Percentiles rank a stretch among this genome's conserved stretches.
These are phyloP conservation scores for Glaucopsyche alexis DNA, from an alignment of 2,888 invertebrate genomes.

Conservation along the genomic window DNA sequence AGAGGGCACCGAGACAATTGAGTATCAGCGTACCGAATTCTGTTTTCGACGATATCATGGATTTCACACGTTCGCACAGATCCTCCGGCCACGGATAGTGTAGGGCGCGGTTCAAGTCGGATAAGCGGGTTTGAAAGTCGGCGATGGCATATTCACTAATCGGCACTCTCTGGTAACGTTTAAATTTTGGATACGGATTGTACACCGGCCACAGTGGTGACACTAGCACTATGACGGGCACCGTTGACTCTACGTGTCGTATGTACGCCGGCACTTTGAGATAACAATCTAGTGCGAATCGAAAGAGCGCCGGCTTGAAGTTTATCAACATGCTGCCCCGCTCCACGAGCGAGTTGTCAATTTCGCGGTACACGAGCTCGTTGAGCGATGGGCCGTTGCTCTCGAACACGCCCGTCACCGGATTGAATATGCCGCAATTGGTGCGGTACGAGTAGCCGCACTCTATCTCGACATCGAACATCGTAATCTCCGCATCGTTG, in stretches of 20 bases:
- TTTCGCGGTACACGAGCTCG: constrained; percentile 30
- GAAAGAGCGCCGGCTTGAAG: constrained; percentile 29
- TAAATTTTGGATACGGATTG: constrained; percentile 28
- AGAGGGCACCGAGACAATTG: constrained; percentile 29
- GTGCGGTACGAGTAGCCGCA: constrained; percentile 25
- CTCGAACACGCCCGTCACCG: constrained; percentile 18
- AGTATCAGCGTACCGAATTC: constrained; percentile 28
- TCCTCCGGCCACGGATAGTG: constrained; percentile 29
- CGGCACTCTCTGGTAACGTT: constrained; percentile 28
- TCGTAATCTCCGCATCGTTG: constrained; percentile 17
- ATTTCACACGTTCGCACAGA: constrained; percentile 24
- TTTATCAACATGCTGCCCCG: neutral
- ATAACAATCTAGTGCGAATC: constrained; percentile 29
- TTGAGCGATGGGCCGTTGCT: constrained; percentile 20
- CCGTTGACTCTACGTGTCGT: constrained; percentile 28
- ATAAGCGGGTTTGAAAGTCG: constrained; percentile 28
- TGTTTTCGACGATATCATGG: constrained; percentile 9
- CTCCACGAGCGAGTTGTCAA: constrained; percentile 24
- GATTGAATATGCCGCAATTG: constrained; percentile 9
- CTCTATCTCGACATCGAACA: constrained; percentile 26
- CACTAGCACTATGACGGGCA: constrained; percentile 26
- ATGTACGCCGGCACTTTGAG: constrained; percentile 30
- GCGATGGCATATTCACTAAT: constrained; percentile 22
- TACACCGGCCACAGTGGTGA: constrained; percentile 29
- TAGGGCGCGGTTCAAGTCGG: constrained; percentile 26